A percentile compares a stretch with the other conserved stretches of the same genome.
phyloP scores from a whole-genome alignment of 2,888 invertebrate genomes.

The Meganola albula region DNA sequence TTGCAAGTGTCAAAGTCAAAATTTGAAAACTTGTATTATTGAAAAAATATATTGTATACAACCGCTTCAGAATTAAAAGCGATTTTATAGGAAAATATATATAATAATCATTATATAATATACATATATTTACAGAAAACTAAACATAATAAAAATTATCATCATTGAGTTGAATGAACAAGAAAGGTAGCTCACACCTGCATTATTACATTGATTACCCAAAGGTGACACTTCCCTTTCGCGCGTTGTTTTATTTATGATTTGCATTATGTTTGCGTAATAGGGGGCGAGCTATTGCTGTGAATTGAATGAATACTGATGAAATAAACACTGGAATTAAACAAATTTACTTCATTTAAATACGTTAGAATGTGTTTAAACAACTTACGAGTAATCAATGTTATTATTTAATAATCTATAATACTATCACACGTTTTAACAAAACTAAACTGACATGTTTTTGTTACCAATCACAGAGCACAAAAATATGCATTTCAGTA shows the following conservation, averaged over 20 bases:
- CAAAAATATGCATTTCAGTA: too few relatives aligned
- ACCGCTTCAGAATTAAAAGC: conserved; percentile 47
- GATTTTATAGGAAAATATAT: conserved; percentile 65
- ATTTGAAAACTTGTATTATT: conserved; percentile 38
- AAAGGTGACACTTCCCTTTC: too few relatives aligned
- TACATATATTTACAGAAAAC: conserved; percentile 57
- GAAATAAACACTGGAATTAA: conserved; percentile 45
- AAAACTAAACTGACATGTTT: conserved; percentile 23
- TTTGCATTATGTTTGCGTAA: too few relatives aligned
- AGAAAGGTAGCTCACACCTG: too few relatives aligned
- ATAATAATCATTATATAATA: conserved; percentile 47
- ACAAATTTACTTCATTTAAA: conserved; percentile 28
- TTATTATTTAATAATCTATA: conserved; percentile 27
- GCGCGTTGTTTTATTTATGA: too few relatives aligned
- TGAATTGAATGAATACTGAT: conserved; percentile 66
- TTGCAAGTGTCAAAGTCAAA: conserved; percentile 64
- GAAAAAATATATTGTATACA: conserved; percentile 62
- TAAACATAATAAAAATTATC: conserved; percentile 28
- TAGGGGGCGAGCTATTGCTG: too few relatives aligned
- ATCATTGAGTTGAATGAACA: too few relatives aligned
- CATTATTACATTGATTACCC: too few relatives aligned
- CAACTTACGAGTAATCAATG: conserved; percentile 18
- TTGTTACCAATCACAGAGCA: too few relatives aligned
- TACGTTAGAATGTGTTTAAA: conserved; percentile 32
- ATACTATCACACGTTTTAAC: conserved; percentile 52